Percentiles rank a stretch among this genome's conserved stretches.
These are phyloP conservation scores for Macropodus opercularis DNA, from an alignment of 2,797 vertebrate genomes.

Conservation along the genomic window DNA sequence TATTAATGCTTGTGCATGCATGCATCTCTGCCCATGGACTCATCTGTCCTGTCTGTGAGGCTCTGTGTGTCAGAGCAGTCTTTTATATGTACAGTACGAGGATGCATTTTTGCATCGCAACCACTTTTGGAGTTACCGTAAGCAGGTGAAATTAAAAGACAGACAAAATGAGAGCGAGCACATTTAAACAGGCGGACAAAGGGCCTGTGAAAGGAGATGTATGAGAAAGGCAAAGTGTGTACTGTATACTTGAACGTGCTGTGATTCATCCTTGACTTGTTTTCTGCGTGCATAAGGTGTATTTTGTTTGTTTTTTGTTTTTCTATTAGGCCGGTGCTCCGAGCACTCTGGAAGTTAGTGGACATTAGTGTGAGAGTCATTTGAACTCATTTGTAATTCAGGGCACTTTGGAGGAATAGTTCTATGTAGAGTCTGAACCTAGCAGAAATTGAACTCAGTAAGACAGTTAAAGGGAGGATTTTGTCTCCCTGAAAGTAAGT, in stretches of 20 bases:
- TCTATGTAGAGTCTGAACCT: constrained; percentile 50
- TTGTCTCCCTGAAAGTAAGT: constrained; percentile 46
- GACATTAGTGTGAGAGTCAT: constrained; percentile 63
- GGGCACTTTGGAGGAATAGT: constrained; percentile 51
- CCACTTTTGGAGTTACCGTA: constrained; percentile 43
- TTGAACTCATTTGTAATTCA: constrained; percentile 67
- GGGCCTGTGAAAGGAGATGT: constrained; percentile 29
- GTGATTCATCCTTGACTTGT: constrained; percentile 54
- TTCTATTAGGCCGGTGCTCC: constrained; percentile 42
- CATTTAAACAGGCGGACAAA: constrained; percentile 54
- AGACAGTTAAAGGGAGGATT: constrained; percentile 38
- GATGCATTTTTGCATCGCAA: constrained; percentile 48
- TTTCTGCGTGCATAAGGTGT: constrained; percentile 38
- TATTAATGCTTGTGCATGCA: constrained; percentile 35
- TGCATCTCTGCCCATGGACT: constrained; percentile 28
- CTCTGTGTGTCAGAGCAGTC: constrained; percentile 26
- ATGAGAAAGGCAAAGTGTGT: constrained; percentile 34
- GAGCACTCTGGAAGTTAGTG: constrained; percentile 37
- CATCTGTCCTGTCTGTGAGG: constrained; percentile 5
- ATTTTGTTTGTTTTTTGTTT: constrained; percentile 38
- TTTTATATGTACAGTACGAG: constrained; percentile 33
- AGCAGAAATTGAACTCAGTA: constrained; percentile 61
- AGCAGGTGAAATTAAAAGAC: constrained; percentile 30
- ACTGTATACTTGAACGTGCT: constrained; percentile 43
- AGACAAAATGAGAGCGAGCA: constrained; percentile 20